phyloP scores from a whole-genome alignment of 2,113 vertebrate genomes.

The Saimiri boliviensis region DNA sequence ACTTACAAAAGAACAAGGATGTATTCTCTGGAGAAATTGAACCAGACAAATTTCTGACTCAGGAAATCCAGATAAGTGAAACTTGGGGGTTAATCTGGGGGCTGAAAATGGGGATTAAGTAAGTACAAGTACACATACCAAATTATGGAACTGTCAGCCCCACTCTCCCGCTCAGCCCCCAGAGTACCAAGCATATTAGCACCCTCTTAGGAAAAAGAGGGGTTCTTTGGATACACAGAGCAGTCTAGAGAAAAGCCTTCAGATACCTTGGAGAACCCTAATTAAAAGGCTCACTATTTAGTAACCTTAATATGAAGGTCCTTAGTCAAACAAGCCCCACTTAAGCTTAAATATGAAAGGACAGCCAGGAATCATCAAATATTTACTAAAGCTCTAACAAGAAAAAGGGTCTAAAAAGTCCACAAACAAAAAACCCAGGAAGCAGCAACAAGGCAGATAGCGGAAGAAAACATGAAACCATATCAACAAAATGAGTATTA shows the following conservation, averaged over 20 bases:
- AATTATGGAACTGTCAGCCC: neutral
- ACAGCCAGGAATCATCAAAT: neutral
- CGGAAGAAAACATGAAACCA: neutral
- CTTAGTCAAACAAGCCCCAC: conserved; percentile 19
- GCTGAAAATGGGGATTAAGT: neutral
- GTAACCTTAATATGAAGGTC: neutral
- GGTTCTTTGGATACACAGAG: neutral
- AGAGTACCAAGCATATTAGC: neutral
- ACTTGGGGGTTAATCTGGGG: neutral
- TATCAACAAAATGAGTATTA: neutral
- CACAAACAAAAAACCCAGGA: neutral
- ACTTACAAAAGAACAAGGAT: neutral
- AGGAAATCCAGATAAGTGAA: conserved; percentile 1
- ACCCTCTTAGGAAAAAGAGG: neutral
- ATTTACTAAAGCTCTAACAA: neutral
- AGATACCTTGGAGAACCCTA: neutral
- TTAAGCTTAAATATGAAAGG: neutral
- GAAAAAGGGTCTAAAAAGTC: neutral
- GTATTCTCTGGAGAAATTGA: neutral
- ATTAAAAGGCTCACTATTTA: neutral
- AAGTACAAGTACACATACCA: neutral
- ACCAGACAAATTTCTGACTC: neutral
- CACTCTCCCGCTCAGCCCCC: neutral
- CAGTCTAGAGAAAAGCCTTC: neutral
- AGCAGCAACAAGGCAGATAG: neutral